Conservation (phyloP, 2,113 vertebrate species). For the Oncorhynchus kisutch region DNA sequence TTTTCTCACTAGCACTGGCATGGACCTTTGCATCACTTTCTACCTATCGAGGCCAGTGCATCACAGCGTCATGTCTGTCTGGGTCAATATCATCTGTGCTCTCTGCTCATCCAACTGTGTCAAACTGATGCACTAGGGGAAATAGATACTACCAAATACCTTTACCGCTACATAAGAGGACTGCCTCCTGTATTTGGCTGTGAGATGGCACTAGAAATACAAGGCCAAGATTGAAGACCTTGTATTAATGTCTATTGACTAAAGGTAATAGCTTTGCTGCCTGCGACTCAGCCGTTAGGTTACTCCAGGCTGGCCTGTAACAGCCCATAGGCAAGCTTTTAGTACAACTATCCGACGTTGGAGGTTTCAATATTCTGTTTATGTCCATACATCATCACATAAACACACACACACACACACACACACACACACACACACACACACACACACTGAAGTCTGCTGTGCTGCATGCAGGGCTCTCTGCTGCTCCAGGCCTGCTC, state of each 20-base stretch:
- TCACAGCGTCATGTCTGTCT: slow-evolving; percentile 19
- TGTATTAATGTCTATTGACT: slow-evolving; percentile 72
- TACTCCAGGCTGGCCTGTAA: slow-evolving; percentile 56
- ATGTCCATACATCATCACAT: slow-evolving; percentile 40
- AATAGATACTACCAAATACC: slow-evolving; percentile 53
- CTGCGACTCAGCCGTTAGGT: slow-evolving; percentile 52
- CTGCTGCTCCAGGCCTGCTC: background rate
- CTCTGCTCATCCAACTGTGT: slow-evolving; percentile 45
- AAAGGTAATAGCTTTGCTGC: slow-evolving; percentile 62
- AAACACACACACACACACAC: slow-evolving; percentile 2
- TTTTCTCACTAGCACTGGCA: slow-evolving; percentile 17
- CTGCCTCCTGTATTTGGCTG: slow-evolving; percentile 24
- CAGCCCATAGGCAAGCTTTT: slow-evolving; percentile 50
- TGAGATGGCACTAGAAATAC: slow-evolving; percentile 31
- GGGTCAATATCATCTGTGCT: slow-evolving; percentile 54
- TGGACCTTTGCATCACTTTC: slow-evolving; percentile 49
- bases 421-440: background rate
- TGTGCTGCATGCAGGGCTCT: background rate
- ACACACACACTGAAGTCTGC: background rate
- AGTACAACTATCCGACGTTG: slow-evolving; percentile 2
- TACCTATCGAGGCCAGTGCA: slow-evolving; percentile 39
- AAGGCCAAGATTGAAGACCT: slow-evolving; percentile 50
- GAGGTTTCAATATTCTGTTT: slow-evolving; percentile 36
- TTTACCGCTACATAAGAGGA: slow-evolving; percentile 50
- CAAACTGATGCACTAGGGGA: slow-evolving; percentile 54